Evolutionary conservation across 2,113 vertebrate genomes (phyloP).

Genomic region (Desmodus rotundus): DNA sequence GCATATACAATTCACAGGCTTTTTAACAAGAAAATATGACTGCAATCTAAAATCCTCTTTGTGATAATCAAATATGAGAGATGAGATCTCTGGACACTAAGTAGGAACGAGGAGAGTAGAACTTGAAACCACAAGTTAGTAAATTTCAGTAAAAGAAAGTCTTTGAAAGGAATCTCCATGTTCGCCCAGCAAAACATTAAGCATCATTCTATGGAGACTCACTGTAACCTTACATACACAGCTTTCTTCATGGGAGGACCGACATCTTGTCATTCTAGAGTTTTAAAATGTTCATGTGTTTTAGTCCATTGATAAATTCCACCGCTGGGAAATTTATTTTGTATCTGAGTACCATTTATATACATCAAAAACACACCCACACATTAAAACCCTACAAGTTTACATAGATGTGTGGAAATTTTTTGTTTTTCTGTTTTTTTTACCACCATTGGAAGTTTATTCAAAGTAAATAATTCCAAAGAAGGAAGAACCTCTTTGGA

Average conservation of each 20-base stretch:
- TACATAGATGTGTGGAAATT: background rate
- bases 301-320: background rate
- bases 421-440: too few species aligned
- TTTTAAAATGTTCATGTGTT: background rate
- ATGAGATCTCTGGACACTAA: background rate
- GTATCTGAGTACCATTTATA: background rate
- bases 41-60: background rate
- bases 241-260: background rate
- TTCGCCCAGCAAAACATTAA: background rate
- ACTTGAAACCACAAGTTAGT: background rate
- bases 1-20: background rate
- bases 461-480: background rate
- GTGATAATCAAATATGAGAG: background rate
- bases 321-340: background rate
- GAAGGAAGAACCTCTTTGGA: background rate
- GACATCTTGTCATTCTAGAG: background rate
- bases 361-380: background rate
- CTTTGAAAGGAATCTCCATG: background rate
- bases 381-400: background rate
- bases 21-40: background rate
- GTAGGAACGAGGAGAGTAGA: background rate
- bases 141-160: background rate
- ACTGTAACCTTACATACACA: background rate
- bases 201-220: background rate
- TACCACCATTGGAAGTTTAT: background rate